phyloP scores from a whole-genome alignment of 2,113 vertebrate genomes.

The Myrmecobius fasciatus region DNA sequence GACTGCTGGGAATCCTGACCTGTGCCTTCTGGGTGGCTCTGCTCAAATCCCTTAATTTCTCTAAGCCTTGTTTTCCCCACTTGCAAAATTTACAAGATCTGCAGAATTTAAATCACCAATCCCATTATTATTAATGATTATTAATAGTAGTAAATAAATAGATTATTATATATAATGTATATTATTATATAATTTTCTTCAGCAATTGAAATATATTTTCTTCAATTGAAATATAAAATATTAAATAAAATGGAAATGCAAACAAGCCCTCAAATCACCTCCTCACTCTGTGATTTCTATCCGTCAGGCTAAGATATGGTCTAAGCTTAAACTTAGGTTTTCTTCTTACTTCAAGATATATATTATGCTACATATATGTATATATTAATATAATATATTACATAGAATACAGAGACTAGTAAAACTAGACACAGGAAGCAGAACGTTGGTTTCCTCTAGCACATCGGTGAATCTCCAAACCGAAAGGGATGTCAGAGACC shows the following conservation, averaged over 20 bases:
- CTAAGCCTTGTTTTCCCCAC: background rate
- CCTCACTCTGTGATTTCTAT: background rate
- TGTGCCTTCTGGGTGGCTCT: background rate
- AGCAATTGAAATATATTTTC: no score
- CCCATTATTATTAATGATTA: background rate
- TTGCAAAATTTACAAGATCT: background rate
- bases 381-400: no score
- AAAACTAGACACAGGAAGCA: background rate
- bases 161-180: no score
- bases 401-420: background rate
- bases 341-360: background rate
- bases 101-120: background rate
- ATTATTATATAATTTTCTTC: no score
- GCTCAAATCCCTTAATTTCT: background rate
- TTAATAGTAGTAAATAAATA: no score
- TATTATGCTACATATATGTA: no score
- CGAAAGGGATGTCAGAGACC: background rate
- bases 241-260: slow-evolving; percentile 12
- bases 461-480: background rate
- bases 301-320: background rate
- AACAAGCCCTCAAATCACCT: background rate
- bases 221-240: no score
- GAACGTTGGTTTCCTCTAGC: background rate
- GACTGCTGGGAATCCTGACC: background rate
- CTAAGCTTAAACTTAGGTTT: background rate